Base-by-base conservation (phyloP, 1,140 invertebrate species). In the Aphaenogaster rudis region DNA sequence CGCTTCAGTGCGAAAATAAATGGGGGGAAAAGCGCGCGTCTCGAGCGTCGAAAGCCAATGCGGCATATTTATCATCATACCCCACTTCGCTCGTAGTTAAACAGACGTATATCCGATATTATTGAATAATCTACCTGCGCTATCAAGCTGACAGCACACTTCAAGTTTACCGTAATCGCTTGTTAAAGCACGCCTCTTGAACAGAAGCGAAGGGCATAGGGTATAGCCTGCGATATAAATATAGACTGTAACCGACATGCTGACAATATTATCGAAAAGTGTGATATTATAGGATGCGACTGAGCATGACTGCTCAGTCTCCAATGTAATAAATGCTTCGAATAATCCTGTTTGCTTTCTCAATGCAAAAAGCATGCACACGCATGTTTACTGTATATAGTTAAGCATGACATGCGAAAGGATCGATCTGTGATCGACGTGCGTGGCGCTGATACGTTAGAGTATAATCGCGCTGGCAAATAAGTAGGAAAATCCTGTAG, bases 151-250 rank as follows among this genome's bases (percentile, higher is more conserved):
- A 71, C 79, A 71, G 66, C 64, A 57, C 64, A 81, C 50, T 81
- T 59, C 66, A 42, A 57, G 50, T 81, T 59, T 71, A 81, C 79
- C 64, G 21, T 39, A 81, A 81, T 52, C 39, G 79, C 64, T 71
- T 71, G 79, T 81, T 81, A 81, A 81, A 71, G 48, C n/a, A 57
- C 66, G 79, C 79, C 33, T 57, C 50, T 81, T 71, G 66, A 81
- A 71, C 79, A 81, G 64, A 81, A 15, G 50, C 79, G 50, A 81
- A 45, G 66, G 79, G 79, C 79, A 71, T 57, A 71, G 66, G 79
- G 79, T 67, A 81, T 71, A 81, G 50, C 33, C 71, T 33, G 79
- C 5, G 66, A 28, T 71, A 28, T 71, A 81, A 81, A 81, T 81
- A 81, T 81, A 71, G 66, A 81, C 15, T 54, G 50, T 48, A 71